Evolutionary conservation across 2,888 invertebrate species (phyloP).

Genomic region (Cheilosia variabilis): DNA sequence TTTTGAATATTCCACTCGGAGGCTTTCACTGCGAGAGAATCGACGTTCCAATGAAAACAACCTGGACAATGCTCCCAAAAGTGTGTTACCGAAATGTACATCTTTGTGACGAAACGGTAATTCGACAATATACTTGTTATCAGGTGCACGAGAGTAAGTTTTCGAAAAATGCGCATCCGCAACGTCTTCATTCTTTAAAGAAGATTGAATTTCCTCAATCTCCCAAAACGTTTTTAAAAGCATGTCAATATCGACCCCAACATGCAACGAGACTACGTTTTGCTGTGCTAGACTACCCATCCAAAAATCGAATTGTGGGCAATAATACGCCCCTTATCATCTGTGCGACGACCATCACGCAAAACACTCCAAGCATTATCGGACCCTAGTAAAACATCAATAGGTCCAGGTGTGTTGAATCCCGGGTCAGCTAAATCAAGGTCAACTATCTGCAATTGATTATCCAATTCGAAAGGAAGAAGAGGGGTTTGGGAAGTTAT

Average conservation of each 20-base stretch:
- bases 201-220: too few species aligned
- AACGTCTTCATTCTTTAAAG: too few species aligned
- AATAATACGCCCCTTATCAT: background rate
- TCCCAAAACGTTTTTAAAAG: too few species aligned
- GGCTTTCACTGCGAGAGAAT: background rate
- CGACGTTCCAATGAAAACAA: slow-evolving; percentile 24
- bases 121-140: slow-evolving; percentile 30
- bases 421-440: too few species aligned
- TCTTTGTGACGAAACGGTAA: too few species aligned
- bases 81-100: slow-evolving; percentile 4
- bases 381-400: slow-evolving; percentile 1
- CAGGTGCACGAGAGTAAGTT: too few species aligned
- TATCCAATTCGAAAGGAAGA: background rate
- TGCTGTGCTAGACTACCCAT: slow-evolving; percentile 4
- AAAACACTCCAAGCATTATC: slow-evolving; percentile 2
- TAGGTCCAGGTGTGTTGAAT: too few species aligned
- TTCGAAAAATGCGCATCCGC: too few species aligned
- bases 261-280: background rate
- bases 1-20: background rate
- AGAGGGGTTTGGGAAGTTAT: slow-evolving; percentile 10
- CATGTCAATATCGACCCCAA: slow-evolving; percentile 3
- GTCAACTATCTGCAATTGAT: too few species aligned
- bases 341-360: background rate
- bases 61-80: slow-evolving; percentile 20
- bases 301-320: background rate